Evolutionary conservation across 2,888 invertebrate genomes (phyloP).

Genomic region (Agelastica alni): DNA sequence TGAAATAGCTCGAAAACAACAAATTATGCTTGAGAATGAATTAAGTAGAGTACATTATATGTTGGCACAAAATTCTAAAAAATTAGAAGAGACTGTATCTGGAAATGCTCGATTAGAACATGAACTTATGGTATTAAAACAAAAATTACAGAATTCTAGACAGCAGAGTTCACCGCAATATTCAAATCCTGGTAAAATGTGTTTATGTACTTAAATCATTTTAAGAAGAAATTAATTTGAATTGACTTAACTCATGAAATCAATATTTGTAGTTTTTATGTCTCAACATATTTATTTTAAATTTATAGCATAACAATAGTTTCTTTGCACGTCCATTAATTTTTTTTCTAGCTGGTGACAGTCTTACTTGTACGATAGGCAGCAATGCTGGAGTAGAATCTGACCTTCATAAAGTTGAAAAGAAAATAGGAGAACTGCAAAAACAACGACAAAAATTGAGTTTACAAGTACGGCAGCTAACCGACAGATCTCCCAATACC

Average conservation of each 20-base stretch:
- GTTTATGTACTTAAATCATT: background rate
- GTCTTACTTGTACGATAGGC: slow-evolving; percentile 58
- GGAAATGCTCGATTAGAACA: slow-evolving; percentile 89
- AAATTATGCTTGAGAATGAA: slow-evolving; percentile 74
- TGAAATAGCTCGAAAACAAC: slow-evolving; percentile 72
- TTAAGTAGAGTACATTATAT: slow-evolving; percentile 82
- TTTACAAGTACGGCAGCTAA: slow-evolving; percentile 81
- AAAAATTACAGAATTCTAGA: slow-evolving; percentile 76
- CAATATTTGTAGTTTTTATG: too few relatives aligned
- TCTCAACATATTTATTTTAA: too few relatives aligned
- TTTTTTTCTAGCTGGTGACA: too few relatives aligned
- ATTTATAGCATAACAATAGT: too few relatives aligned
- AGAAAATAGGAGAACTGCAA: slow-evolving; percentile 82
- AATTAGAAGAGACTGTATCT: slow-evolving; percentile 89
- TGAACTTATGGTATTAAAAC: slow-evolving; percentile 80
- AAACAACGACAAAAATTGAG: slow-evolving; percentile 85
- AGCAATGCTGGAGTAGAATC: slow-evolving; percentile 73
- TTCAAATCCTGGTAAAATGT: slow-evolving; percentile 51
- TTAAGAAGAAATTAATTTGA: background rate
- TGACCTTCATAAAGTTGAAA: slow-evolving; percentile 82
- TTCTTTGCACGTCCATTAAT: too few relatives aligned
- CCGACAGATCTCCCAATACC: slow-evolving; percentile 77
- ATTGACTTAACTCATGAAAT: background rate
- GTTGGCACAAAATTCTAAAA: slow-evolving; percentile 90
- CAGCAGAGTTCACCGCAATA: slow-evolving; percentile 56